Conservation (phyloP, 1,140 invertebrate species). For the Psix sp. region DNA sequence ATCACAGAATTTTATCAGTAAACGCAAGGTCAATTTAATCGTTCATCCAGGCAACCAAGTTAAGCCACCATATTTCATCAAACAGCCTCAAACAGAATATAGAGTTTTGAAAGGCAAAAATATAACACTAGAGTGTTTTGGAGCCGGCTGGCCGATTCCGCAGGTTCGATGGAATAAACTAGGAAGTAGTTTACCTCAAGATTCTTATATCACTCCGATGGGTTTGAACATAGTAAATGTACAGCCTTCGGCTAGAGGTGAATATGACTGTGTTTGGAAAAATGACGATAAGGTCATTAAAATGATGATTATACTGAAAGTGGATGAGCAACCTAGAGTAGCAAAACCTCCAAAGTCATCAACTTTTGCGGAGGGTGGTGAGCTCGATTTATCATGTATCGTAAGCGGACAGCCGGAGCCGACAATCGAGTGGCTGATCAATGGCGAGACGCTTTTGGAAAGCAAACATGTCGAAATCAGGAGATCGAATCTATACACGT, state of each 20-base stretch:
- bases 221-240: constrained; percentile 70
- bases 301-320: constrained; percentile 72
- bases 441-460: constrained; percentile 82
- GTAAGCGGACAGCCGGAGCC: constrained; percentile 85
- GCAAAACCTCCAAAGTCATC: constrained; percentile 78
- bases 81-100: constrained; percentile 72
- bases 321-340: constrained; percentile 80
- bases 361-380: constrained; percentile 81
- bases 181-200: constrained; percentile 69
- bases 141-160: constrained; percentile 80
- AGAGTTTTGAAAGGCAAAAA: constrained; percentile 69
- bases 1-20: constrained; percentile 62
- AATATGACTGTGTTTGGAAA: constrained; percentile 74
- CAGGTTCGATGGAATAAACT: constrained; percentile 79
- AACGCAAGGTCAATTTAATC: constrained; percentile 63
- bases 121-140: constrained; percentile 80
- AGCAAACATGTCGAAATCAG: constrained; percentile 75
- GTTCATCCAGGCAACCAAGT: constrained; percentile 55
- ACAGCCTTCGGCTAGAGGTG: constrained; percentile 67
- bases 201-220: constrained; percentile 59
- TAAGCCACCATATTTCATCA: constrained; percentile 65
- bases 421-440: constrained; percentile 88
- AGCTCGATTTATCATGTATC: constrained; percentile 81
- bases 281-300: constrained; percentile 69
- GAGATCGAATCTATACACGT: constrained; percentile 75